These are phyloP conservation scores for Nannospalax galili DNA, from an alignment of 2,113 vertebrate genomes.

Conservation along the genomic window DNA sequence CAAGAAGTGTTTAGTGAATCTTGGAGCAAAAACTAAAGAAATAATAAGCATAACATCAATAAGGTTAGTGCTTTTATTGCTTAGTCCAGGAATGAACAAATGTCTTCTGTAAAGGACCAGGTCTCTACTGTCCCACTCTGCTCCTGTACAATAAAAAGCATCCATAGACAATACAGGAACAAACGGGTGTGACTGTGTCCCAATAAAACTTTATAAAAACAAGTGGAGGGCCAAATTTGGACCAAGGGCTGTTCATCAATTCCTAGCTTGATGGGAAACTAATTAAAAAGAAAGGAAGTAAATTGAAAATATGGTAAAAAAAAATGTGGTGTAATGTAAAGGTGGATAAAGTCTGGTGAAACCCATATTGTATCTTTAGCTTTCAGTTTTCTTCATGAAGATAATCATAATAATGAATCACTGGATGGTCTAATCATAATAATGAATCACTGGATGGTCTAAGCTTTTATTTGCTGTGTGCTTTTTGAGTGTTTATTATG, in stretches of 20 bases:
- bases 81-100: not conserved
- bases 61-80: not conserved
- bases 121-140: not conserved
- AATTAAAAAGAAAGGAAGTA: not conserved
- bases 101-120: not conserved
- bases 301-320: not conserved
- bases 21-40: not conserved
- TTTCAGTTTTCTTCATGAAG: not conserved
- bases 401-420: not conserved
- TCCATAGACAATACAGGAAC: not conserved
- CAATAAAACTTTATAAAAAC: conserved; percentile 28
- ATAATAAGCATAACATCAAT: not conserved
- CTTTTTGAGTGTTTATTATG: not conserved
- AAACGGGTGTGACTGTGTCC: not conserved
- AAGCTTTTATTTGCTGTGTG: not conserved
- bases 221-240: not conserved
- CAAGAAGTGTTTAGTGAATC: not conserved
- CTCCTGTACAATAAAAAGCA: not conserved
- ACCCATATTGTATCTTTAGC: too few species aligned
- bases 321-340: not conserved
- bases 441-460: not conserved
- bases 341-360: not conserved
- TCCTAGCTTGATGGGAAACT: not conserved
- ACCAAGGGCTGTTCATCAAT: not conserved
- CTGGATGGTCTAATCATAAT: too few species aligned